phyloP scores from a whole-genome alignment of 2,113 vertebrate species.

The Irena cyanogastra region DNA sequence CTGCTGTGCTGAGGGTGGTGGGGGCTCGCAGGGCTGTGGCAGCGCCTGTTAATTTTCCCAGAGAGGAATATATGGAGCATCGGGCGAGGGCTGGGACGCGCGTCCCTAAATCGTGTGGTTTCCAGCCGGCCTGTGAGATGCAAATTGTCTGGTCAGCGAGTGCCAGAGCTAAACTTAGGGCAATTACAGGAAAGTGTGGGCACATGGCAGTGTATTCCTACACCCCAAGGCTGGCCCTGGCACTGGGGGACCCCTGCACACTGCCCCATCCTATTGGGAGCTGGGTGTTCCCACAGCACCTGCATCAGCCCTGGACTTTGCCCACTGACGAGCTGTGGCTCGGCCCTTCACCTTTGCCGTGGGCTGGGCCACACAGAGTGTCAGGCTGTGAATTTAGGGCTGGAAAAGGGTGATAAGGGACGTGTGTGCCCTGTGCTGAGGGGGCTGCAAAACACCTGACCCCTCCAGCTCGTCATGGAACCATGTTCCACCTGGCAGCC shows the following conservation, averaged over 20 bases:
- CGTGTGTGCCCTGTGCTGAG: rapidly evolving
- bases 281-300: background rate
- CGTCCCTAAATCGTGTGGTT: conserved; percentile 46
- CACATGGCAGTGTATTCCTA: background rate
- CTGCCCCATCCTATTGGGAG: rapidly evolving
- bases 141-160: conserved; percentile 5
- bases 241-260: rapidly evolving
- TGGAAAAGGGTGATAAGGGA: rapidly evolving
- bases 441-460: background rate
- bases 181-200: background rate
- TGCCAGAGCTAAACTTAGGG: background rate
- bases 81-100: background rate
- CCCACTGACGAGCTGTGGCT: background rate
- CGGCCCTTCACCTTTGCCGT: background rate
- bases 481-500: background rate
- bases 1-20: background rate
- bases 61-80: background rate
- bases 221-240: background rate
- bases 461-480: background rate
- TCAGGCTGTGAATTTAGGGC: background rate
- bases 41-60: background rate
- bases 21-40: background rate
- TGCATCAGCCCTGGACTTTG: conserved; percentile 8
- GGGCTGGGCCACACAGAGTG: background rate
- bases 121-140: conserved; percentile 18